These are phyloP conservation scores for Cygnus olor DNA, from an alignment of 2,797 vertebrate genomes.

Conservation along the genomic window DNA sequence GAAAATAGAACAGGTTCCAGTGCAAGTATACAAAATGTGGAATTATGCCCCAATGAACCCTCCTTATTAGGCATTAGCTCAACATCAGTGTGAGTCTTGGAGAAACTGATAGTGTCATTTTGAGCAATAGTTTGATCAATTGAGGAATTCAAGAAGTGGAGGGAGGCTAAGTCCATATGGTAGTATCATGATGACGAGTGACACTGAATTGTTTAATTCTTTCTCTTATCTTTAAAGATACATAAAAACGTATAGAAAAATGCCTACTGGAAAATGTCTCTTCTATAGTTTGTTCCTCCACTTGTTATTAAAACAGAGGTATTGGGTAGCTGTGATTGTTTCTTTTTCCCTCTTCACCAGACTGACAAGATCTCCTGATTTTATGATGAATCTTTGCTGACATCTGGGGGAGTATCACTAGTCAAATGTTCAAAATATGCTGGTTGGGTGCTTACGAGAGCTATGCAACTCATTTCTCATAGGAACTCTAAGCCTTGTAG, in stretches of 20 bases:
- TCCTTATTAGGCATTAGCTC: neutral
- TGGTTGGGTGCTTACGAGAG: neutral
- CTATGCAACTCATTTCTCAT: neutral
- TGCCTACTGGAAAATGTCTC: neutral
- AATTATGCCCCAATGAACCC: neutral
- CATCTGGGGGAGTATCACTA: neutral
- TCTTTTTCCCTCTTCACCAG: neutral
- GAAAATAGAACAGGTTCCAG: neutral
- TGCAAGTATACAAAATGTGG: neutral
- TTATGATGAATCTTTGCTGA: neutral
- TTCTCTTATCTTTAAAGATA: neutral
- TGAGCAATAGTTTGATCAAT: neutral
- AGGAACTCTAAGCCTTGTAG: neutral
- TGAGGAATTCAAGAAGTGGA: neutral
- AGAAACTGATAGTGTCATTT: neutral
- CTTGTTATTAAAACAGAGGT: neutral
- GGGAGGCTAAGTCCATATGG: fast-evolving
- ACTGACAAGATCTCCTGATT: neutral
- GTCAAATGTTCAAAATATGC: neutral
- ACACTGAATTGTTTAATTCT: neutral
- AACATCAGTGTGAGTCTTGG: neutral
- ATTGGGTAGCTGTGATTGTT: neutral
- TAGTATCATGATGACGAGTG: neutral
- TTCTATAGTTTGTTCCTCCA: neutral
- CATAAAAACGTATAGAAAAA: neutral